These are phyloP conservation scores for Dascyllus trimaculatus DNA, from an alignment of 2,113 vertebrate species.

Conservation along the genomic window DNA sequence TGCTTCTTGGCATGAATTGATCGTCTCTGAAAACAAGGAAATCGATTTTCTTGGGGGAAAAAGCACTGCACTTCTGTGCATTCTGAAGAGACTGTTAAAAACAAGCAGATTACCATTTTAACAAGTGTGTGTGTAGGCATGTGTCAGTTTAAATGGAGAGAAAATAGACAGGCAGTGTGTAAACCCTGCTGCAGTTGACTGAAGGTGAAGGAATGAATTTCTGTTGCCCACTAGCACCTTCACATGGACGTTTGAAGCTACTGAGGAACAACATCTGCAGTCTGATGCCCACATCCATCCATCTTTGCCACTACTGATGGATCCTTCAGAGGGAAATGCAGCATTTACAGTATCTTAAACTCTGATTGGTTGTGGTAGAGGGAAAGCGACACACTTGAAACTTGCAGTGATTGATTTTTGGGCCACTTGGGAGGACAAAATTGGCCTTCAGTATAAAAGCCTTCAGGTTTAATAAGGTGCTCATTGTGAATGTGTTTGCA, in stretches of 20 bases:
- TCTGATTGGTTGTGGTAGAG: background rate
- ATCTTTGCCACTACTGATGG: background rate
- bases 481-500: too few species aligned
- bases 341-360: background rate
- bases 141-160: slow-evolving; percentile 9
- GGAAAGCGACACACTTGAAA: background rate
- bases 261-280: slow-evolving; percentile 16
- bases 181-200: slow-evolving; percentile 20
- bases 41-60: slow-evolving; percentile 40
- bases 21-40: slow-evolving; percentile 36
- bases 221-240: slow-evolving; percentile 58
- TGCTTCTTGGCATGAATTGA: slow-evolving; percentile 31
- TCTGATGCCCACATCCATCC: background rate
- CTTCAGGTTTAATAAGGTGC: background rate
- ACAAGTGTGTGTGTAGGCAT: background rate
- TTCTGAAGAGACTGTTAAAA: slow-evolving; percentile 5
- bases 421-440: background rate
- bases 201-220: background rate
- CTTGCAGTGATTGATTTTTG: background rate
- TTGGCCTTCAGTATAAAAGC: background rate
- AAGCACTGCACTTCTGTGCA: slow-evolving; percentile 19
- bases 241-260: slow-evolving; percentile 48
- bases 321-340: background rate
- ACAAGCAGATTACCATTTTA: slow-evolving; percentile 18
- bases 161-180: background rate